Evolutionary conservation across 2,888 invertebrate genomes (phyloP).

Genomic region (Calephelis perditalis): DNA sequence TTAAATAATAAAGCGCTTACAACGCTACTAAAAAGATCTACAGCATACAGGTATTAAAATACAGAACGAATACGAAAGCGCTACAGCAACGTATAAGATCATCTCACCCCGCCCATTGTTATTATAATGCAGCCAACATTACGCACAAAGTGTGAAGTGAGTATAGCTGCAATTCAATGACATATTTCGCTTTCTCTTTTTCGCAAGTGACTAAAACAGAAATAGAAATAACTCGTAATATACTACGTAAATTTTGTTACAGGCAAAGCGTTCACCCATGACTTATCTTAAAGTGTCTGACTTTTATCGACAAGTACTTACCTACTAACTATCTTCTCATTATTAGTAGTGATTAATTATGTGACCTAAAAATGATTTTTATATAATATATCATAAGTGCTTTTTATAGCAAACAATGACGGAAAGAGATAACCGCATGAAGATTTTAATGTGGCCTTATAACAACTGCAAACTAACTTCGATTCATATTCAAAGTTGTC

Average conservation of each 20-base stretch:
- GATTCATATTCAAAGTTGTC: too few species aligned
- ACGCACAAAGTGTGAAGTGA: slow-evolving; percentile 58
- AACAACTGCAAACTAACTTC: too few species aligned
- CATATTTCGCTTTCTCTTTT: slow-evolving; percentile 38
- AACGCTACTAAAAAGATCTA: slow-evolving; percentile 28
- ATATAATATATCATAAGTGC: too few species aligned
- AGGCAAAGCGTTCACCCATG: neutral
- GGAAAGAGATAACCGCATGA: too few species aligned
- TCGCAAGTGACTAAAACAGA: slow-evolving; percentile 32
- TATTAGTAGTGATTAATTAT: too few species aligned
- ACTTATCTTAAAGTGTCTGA: too few species aligned
- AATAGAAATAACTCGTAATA: slow-evolving; percentile 37
- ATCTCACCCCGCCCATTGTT: slow-evolving; percentile 62
- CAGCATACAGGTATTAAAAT: too few species aligned
- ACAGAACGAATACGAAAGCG: slow-evolving; percentile 36
- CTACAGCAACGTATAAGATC: slow-evolving; percentile 38
- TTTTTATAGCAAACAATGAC: too few species aligned
- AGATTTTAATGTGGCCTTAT: too few species aligned
- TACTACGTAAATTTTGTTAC: slow-evolving; percentile 29
- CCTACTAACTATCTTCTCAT: too few species aligned
- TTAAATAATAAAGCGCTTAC: slow-evolving; percentile 36
- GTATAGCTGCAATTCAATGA: slow-evolving; percentile 42
- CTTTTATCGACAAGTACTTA: too few species aligned
- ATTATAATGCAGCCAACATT: slow-evolving; percentile 74
- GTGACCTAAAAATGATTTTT: too few species aligned